Percentiles rank a stretch among this genome's conserved stretches.
phyloP scores from a whole-genome alignment of 53 echinoderm and acorn worm species.

The Temnopleurus reevesii region DNA sequence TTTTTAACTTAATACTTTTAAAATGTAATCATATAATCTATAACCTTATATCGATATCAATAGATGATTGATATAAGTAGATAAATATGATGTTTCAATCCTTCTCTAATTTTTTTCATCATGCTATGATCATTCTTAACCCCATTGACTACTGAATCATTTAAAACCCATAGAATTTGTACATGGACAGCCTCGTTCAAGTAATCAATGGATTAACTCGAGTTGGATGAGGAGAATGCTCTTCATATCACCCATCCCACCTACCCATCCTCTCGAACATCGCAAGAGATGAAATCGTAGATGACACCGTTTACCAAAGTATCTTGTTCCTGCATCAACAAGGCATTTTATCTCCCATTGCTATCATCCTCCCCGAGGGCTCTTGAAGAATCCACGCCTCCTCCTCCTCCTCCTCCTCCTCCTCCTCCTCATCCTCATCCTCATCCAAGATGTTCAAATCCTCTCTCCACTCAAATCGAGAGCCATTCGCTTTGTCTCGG shows the following conservation, averaged over 20 bases:
- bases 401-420: neutral
- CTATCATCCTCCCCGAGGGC: constrained; percentile 7
- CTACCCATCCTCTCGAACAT: neutral
- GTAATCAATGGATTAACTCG: too few relatives aligned
- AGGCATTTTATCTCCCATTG: neutral
- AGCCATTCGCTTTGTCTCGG: neutral
- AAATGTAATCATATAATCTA: too few relatives aligned
- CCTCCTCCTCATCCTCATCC: neutral
- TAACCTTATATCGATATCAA: too few relatives aligned
- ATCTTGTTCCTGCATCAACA: constrained; percentile 30
- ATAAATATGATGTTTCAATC: too few relatives aligned
- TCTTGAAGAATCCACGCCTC: neutral
- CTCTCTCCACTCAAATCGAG: neutral
- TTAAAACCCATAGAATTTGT: too few relatives aligned
- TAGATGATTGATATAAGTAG: too few relatives aligned
- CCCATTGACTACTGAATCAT: too few relatives aligned
- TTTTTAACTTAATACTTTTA: too few relatives aligned
- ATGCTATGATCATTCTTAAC: too few relatives aligned
- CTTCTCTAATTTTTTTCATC: too few relatives aligned
- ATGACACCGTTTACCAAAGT: constrained; percentile 47
- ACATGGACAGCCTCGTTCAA: too few relatives aligned
- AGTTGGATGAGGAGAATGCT: neutral
- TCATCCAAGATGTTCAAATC: neutral
- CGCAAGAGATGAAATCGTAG: constrained; percentile 24
- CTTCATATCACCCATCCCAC: neutral